These are phyloP conservation scores for Rhinogobius similis DNA, from an alignment of 2,113 vertebrate species.

Conservation along the genomic window DNA sequence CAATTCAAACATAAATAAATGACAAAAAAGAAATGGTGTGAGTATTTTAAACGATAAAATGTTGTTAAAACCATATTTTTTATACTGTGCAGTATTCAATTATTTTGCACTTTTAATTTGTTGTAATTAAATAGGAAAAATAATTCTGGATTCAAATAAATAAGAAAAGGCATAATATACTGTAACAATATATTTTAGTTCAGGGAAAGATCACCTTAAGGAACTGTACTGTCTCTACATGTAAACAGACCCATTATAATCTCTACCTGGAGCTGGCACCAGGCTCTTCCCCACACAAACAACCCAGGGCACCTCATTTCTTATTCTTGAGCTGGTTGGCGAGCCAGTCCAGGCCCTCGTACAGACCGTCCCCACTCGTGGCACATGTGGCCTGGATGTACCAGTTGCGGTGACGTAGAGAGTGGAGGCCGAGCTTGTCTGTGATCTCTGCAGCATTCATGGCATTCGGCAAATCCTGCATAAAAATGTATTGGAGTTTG, in stretches of 20 bases:
- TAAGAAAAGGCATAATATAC: constrained; percentile 25
- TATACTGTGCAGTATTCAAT: constrained; percentile 41
- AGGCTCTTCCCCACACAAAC: constrained; percentile 50
- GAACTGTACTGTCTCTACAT: constrained; percentile 56
- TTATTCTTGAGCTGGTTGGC: constrained; percentile 99
- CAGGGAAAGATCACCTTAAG: constrained; percentile 45
- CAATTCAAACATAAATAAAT: constrained; percentile 16
- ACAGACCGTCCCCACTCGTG: constrained; percentile 94
- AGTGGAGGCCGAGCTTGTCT: constrained; percentile 95
- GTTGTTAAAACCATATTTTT: constrained; percentile 35
- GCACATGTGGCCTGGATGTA: constrained; percentile 98
- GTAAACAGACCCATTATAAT: constrained; percentile 65
- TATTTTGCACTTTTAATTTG: constrained; percentile 36
- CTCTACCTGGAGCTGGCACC: constrained; percentile 63
- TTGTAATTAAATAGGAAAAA: constrained; percentile 44
- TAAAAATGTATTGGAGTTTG: constrained; percentile 3
- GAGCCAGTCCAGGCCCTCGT: constrained; percentile 96
- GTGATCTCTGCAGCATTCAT: constrained; percentile 98
- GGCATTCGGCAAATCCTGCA: constrained; percentile 93
- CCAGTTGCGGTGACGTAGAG: constrained; percentile 94
- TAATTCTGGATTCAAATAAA: constrained; percentile 58
- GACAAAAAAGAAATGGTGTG: constrained; percentile 22
- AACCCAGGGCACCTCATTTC: constrained; percentile 80
- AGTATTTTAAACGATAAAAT: constrained; percentile 42
- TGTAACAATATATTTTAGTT: constrained; percentile 36